These are phyloP conservation scores for Orchesella flavescens DNA, from an alignment of 2,888 invertebrate species.

Conservation along the genomic window DNA sequence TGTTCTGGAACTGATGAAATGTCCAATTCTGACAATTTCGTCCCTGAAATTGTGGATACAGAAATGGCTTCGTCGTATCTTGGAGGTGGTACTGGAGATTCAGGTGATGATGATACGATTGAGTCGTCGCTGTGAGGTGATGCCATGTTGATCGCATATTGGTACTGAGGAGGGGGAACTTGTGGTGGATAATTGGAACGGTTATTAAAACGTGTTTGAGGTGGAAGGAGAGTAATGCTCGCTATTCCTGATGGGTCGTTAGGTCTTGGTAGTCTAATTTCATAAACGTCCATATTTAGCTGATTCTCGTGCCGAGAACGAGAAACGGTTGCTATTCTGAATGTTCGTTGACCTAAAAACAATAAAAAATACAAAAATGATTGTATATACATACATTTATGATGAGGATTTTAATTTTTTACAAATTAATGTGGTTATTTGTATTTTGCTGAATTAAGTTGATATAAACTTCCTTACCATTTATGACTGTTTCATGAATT, in stretches of 20 bases:
- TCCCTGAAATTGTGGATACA: slow-evolving; percentile 17
- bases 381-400: no score
- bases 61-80: slow-evolving; percentile 27
- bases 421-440: no score
- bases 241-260: slow-evolving; percentile 2
- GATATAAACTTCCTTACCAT: slow-evolving; percentile 30
- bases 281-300: slow-evolving; percentile 48
- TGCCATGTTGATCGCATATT: slow-evolving; percentile 48
- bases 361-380: background rate
- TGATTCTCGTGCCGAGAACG: slow-evolving; percentile 13
- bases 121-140: slow-evolving; percentile 4
- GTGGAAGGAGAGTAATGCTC: background rate
- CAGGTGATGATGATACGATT: background rate
- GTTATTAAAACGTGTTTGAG: background rate
- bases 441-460: background rate
- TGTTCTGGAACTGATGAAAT: no score
- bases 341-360: slow-evolving; percentile 43
- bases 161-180: slow-evolving; percentile 50
- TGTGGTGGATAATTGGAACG: background rate
- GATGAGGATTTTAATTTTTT: no score
- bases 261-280: slow-evolving; percentile 49
- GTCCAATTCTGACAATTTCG: no score
- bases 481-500: slow-evolving; percentile 36
- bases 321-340: slow-evolving; percentile 54
- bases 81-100: slow-evolving; percentile 28